phyloP scores from a whole-genome alignment of 2,888 invertebrate species.

The Doris montereyensis region DNA sequence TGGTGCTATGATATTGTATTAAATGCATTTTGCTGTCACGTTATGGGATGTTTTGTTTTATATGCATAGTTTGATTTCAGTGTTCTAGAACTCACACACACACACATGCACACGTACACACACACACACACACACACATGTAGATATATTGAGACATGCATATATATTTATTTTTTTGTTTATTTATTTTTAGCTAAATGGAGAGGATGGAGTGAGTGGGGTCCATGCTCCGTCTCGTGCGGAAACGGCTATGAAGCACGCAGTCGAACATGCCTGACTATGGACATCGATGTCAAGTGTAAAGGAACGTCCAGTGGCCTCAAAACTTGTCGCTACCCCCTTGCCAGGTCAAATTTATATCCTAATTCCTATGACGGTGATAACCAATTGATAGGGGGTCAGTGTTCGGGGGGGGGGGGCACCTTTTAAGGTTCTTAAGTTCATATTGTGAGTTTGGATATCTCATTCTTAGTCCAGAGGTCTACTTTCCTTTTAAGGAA shows the following conservation, averaged over 20 bases:
- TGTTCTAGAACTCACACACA: too few species aligned
- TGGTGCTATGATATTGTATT: background rate
- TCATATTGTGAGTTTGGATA: too few species aligned
- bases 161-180: background rate
- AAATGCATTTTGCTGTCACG: background rate
- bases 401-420: too few species aligned
- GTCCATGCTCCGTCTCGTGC: constrained; percentile 37
- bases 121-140: background rate
- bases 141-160: background rate
- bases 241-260: constrained; percentile 34
- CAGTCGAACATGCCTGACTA: constrained; percentile 27
- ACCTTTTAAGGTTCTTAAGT: too few species aligned
- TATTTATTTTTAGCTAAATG: constrained; percentile 16
- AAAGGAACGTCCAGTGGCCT: background rate
- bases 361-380: too few species aligned
- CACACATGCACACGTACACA: too few species aligned
- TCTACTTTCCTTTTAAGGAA: too few species aligned
- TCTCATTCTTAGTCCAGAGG: too few species aligned
- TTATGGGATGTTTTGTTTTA: background rate
- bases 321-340: background rate
- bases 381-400: too few species aligned
- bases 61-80: too few species aligned
- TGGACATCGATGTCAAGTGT: background rate
- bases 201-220: constrained; percentile 34
- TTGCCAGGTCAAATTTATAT: too few species aligned